These are phyloP conservation scores for Synanceia verrucosa DNA, from an alignment of 2,797 vertebrate genomes.

Conservation along the genomic window DNA sequence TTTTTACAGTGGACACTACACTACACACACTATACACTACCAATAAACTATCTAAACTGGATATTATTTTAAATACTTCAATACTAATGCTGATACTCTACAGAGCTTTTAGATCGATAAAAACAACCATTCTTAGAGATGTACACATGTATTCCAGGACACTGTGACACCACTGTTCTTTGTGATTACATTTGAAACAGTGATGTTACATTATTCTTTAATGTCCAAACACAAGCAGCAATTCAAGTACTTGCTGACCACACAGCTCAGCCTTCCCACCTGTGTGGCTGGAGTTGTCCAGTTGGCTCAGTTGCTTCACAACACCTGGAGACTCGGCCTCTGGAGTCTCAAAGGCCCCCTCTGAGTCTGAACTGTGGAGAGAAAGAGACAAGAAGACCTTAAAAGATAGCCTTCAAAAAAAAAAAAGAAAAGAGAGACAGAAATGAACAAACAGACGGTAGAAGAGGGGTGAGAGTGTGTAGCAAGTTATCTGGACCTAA, in stretches of 20 bases:
- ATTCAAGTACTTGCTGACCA: too few relatives aligned
- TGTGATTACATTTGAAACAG: not conserved
- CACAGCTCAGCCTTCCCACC: slow-evolving; percentile 58
- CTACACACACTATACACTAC: not conserved
- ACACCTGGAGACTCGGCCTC: slow-evolving; percentile 89
- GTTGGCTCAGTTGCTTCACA: slow-evolving; percentile 63
- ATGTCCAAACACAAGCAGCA: not conserved
- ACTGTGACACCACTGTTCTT: not conserved
- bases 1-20: not conserved
- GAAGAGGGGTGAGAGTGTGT: not conserved
- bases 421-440: not conserved
- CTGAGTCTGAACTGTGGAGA: slow-evolving; percentile 91
- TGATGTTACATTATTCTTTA: not conserved
- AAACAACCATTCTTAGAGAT: too few relatives aligned
- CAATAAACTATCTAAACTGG: not conserved
- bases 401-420: not conserved
- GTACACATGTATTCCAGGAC: not conserved
- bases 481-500: not conserved
- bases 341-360: slow-evolving; percentile 92
- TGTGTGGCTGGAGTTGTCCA: slow-evolving; percentile 66
- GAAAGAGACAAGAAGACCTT: slow-evolving; percentile 15
- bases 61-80: not conserved
- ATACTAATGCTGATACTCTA: not conserved
- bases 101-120: not conserved
- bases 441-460: not conserved